Evolutionary conservation across 1,140 invertebrate species (phyloP).

Genomic region (Drosophila paulistorum): DNA sequence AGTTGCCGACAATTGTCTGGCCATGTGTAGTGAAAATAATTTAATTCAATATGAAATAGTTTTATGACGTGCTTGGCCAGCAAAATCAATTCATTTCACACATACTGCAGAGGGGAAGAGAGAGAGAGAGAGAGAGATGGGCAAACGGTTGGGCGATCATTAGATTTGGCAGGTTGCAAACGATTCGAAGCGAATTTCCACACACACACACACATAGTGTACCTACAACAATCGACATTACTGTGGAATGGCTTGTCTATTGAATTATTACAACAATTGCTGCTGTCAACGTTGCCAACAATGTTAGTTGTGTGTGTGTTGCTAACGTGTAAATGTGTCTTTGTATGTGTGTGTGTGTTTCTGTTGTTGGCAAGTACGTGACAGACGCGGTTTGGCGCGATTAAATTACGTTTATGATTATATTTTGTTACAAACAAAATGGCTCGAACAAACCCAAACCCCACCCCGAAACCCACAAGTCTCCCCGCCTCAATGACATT

Average conservation of each 20-base stretch:
- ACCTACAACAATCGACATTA: slow-evolving; percentile 64
- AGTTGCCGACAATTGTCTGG: slow-evolving; percentile 57
- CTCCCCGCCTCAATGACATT: neutral
- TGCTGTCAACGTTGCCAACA: slow-evolving; percentile 69
- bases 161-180: slow-evolving; percentile 73
- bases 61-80: slow-evolving; percentile 74
- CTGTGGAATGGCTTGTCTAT: slow-evolving; percentile 75
- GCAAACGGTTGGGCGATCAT: slow-evolving; percentile 56
- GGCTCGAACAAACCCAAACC: slow-evolving; percentile 22
- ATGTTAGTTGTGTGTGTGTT: slow-evolving; percentile 47
- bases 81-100: slow-evolving; percentile 75
- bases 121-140: neutral
- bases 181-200: slow-evolving; percentile 69
- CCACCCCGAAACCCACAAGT: neutral
- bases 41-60: slow-evolving; percentile 80
- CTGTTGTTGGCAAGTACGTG: slow-evolving; percentile 71
- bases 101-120: too few species aligned
- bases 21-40: slow-evolving; percentile 78
- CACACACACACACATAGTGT: slow-evolving; percentile 19
- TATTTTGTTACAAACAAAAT: slow-evolving; percentile 76
- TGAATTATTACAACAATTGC: slow-evolving; percentile 82
- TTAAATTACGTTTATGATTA: slow-evolving; percentile 82
- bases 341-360: slow-evolving; percentile 36
- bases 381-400: slow-evolving; percentile 77
- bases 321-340: slow-evolving; percentile 26